Percentiles rank a stretch among this genome's conserved stretches.
These are phyloP conservation scores for Tachysurus vachellii DNA, from an alignment of 2,113 vertebrate genomes.

Conservation along the genomic window DNA sequence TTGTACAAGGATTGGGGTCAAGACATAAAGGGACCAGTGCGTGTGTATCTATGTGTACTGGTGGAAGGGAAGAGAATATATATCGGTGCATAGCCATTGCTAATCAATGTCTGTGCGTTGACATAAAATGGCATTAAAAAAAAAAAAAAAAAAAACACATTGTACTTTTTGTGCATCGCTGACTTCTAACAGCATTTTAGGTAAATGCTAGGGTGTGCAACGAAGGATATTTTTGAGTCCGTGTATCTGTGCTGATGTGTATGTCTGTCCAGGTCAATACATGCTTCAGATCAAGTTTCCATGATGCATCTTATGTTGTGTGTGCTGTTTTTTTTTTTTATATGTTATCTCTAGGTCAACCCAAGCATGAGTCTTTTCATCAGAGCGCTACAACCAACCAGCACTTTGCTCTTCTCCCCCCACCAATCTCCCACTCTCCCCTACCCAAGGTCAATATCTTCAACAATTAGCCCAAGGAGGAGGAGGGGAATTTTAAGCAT, in stretches of 20 bases:
- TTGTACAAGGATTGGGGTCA: constrained; percentile 68
- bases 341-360: constrained; percentile 26
- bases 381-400: constrained; percentile 42
- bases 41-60: constrained; percentile 42
- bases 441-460: constrained; percentile 75
- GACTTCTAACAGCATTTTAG: constrained; percentile 39
- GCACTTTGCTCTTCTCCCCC: constrained; percentile 30
- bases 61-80: constrained; percentile 27
- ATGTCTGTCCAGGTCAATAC: constrained; percentile 20
- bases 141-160: constrained; percentile 57
- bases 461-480: constrained; percentile 72
- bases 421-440: constrained; percentile 45
- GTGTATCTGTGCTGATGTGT: not conserved
- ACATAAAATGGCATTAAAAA: constrained; percentile 59
- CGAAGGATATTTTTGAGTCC: not conserved
- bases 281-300: constrained; percentile 31
- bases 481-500: constrained; percentile 70
- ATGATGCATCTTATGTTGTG: constrained; percentile 36
- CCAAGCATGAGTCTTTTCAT: constrained; percentile 32
- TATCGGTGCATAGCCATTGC: constrained; percentile 28
- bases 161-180: constrained; percentile 56
- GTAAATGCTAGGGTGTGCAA: not conserved
- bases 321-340: not conserved
- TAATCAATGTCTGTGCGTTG: constrained; percentile 61
- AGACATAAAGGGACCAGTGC: constrained; percentile 56